Base-by-base conservation (phyloP, 1,140 invertebrate genomes). In the Drosophila biarmipes region DNA sequence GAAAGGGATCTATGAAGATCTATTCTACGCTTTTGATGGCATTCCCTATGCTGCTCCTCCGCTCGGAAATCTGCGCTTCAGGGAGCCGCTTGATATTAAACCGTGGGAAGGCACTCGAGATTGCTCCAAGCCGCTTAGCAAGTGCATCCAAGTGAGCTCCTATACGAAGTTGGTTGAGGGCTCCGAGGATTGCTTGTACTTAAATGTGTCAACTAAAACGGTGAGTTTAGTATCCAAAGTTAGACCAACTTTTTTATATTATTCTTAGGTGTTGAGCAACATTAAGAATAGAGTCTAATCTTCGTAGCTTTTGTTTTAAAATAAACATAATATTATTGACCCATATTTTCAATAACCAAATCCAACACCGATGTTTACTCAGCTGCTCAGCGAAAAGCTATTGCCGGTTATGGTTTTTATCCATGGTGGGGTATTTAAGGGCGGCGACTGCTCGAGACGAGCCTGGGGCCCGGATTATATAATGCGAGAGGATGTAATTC, bases 401-500 rank as follows among this genome's bases (percentile, higher is more conserved):
- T 45, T 89, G 19, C 94, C 96, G 0, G 94, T 96, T 0, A 93
- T 96, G 91, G 93, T 96, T 0, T 96, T 93, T 90, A 93, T 96
- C 34, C 94, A 96, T 90, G 96, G 96, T 2, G 96, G 96, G 11
- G 93, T 75, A 19, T 95, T 95, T 68, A 86, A 91, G 17, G 55
- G 77, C 6, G 94, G 94, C 2, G 93, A 93, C 24, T 92, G 71
- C 7, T 61, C 84, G 0, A 69, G 75, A 11, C 63, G 35, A 2
- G 40, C 43, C 7, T 90, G 81, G 68, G 57, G 92, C 7, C 93
- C 94, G 0, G 93, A 94, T 43, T 94, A 95, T 61, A 93, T 95
- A 14, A 93, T 94, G 91, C 92, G 72, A 12, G 78, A 93, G 56
- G 91, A 95, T 62, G 79, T 93, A 2, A 58, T 93, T 21, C 72